A percentile compares a stretch with the other conserved stretches of the same genome.
phyloP scores from a whole-genome alignment of 2,888 invertebrate genomes.

The Notodonta ziczac region DNA sequence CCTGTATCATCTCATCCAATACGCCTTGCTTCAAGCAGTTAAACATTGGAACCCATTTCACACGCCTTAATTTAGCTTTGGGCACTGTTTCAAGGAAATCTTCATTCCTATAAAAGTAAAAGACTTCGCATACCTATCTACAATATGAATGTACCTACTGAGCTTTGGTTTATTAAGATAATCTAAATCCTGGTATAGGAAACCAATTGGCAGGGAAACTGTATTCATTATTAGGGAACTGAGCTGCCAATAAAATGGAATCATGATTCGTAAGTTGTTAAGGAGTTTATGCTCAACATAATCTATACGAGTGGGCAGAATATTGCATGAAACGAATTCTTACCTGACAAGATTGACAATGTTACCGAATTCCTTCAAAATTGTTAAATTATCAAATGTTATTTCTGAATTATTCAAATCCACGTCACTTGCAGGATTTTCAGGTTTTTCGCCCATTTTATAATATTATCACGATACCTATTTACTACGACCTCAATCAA shows the following conservation, averaged over 20 bases:
- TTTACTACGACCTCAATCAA: too few relatives aligned
- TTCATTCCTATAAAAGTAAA: conserved; percentile 63
- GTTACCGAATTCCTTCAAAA: conserved; percentile 73
- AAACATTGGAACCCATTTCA: conserved; percentile 78
- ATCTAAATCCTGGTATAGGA: too few relatives aligned
- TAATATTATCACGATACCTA: too few relatives aligned
- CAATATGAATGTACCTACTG: too few relatives aligned
- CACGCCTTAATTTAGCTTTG: conserved; percentile 66
- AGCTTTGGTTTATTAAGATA: too few relatives aligned
- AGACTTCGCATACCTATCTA: too few relatives aligned
- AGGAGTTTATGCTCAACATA: too few relatives aligned
- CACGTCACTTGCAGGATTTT: conserved; percentile 50
- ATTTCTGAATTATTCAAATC: conserved; percentile 60
- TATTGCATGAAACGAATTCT: conserved; percentile 12
- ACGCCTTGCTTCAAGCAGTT: conserved; percentile 73
- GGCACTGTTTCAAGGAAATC: conserved; percentile 76
- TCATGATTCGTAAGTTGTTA: too few relatives aligned
- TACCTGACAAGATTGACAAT: conserved; percentile 73
- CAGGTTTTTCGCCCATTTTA: conserved; percentile 58
- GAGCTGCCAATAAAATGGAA: too few relatives aligned
- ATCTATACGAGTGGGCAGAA: background rate
- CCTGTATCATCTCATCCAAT: conserved; percentile 71
- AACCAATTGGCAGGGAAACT: too few relatives aligned
- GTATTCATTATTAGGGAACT: too few relatives aligned
- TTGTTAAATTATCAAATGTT: conserved; percentile 70